Conservation (phyloP, 1,140 invertebrate species). For the Neodiprion fabricii region DNA sequence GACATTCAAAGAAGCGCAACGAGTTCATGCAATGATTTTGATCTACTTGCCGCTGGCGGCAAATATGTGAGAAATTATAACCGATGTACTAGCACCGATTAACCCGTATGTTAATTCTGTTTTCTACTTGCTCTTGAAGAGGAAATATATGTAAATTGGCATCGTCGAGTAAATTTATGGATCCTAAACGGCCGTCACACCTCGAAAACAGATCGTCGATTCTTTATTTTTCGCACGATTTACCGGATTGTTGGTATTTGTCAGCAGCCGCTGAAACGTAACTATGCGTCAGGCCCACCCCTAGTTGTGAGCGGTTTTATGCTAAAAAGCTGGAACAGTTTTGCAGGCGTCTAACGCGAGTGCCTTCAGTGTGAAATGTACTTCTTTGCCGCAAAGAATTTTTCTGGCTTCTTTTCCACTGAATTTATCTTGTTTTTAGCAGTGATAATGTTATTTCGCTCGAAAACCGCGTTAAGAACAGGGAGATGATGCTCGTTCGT, state of each 20-base stretch:
- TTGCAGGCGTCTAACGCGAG: background rate
- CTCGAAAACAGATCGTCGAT: background rate
- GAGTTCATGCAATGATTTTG: too few species aligned
- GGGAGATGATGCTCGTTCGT: too few species aligned
- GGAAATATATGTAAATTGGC: background rate
- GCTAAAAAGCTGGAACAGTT: slow-evolving; percentile 5
- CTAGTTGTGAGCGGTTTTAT: background rate
- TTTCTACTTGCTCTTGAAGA: too few species aligned
- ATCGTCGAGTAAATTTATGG: background rate
- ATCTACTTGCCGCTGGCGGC: too few species aligned
- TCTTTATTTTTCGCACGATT: background rate
- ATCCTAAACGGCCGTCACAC: background rate
- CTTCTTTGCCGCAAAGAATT: background rate
- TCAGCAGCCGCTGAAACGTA: background rate
- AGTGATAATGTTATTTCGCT: too few species aligned
- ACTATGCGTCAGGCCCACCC: background rate
- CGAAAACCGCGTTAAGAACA: too few species aligned
- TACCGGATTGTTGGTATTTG: slow-evolving; percentile 8
- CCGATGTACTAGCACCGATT: too few species aligned
- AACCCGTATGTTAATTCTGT: too few species aligned
- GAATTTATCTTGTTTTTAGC: background rate
- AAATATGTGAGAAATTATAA: too few species aligned
- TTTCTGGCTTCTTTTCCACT: background rate
- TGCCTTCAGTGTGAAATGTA: background rate
- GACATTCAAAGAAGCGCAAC: too few species aligned